Conservation (phyloP, 2,888 invertebrate genomes). For the Aplocera efformata region DNA sequence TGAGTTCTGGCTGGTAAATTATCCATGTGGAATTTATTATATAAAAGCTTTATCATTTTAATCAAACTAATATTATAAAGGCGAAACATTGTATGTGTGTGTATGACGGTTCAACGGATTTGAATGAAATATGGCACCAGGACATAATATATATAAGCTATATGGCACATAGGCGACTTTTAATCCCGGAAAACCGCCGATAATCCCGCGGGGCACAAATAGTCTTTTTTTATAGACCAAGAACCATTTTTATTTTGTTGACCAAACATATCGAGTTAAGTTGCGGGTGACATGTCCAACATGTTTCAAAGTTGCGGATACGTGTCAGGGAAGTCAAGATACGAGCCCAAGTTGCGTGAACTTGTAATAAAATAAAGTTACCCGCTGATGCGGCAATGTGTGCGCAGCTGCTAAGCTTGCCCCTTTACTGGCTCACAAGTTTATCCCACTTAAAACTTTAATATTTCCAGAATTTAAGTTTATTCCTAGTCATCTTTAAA, state of each 20-base stretch:
- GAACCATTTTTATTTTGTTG: constrained; percentile 44
- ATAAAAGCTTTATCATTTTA: too few relatives aligned
- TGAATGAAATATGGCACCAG: too few relatives aligned
- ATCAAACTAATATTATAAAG: too few relatives aligned
- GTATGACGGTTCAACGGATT: too few relatives aligned
- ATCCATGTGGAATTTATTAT: too few relatives aligned
- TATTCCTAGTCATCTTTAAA: neutral
- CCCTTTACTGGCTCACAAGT: constrained; percentile 11
- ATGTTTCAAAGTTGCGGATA: constrained; percentile 52
- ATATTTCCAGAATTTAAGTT: constrained; percentile 10
- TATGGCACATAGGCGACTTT: too few relatives aligned
- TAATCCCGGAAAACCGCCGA: too few relatives aligned
- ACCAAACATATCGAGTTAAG: constrained; percentile 48
- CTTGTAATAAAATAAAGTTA: constrained; percentile 60
- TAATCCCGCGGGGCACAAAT: too few relatives aligned
- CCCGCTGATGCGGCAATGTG: constrained; percentile 39
- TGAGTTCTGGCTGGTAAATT: too few relatives aligned
- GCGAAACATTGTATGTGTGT: too few relatives aligned
- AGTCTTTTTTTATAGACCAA: too few relatives aligned
- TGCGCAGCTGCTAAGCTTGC: constrained; percentile 29
- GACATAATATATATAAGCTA: too few relatives aligned
- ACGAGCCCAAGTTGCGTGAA: constrained; percentile 46
- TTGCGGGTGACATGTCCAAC: constrained; percentile 51
- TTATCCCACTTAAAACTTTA: constrained; percentile 12
- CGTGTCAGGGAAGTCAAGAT: constrained; percentile 54